A percentile compares a stretch with the other conserved stretches of the same genome.
Evolutionary conservation across 2,113 vertebrate species (phyloP).

Genomic region (Prochilodus magdalenae): DNA sequence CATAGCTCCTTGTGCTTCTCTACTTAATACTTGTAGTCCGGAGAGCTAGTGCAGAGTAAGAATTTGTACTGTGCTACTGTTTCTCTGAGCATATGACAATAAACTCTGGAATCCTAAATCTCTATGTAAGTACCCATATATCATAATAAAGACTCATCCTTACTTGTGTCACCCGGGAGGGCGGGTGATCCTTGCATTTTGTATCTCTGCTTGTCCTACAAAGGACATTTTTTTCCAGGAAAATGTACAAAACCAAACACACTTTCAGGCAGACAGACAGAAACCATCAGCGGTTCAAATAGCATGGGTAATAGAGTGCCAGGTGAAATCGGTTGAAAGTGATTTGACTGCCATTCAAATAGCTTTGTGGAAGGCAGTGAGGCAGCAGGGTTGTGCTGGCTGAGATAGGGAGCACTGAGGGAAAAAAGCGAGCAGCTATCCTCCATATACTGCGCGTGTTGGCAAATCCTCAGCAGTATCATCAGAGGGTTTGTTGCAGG

Average conservation of each 20-base stretch:
- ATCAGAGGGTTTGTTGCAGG: not conserved
- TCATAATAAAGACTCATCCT: no score
- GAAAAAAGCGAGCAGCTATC: not conserved
- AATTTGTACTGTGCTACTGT: no score
- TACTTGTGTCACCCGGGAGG: not conserved
- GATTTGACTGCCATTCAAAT: constrained; percentile 78
- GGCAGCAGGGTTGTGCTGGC: constrained; percentile 47
- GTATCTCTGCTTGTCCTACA: constrained; percentile 28
- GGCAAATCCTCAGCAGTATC: not conserved
- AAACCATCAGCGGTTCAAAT: constrained; percentile 43
- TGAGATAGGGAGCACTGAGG: constrained; percentile 41
- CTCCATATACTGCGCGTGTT: constrained; percentile 1
- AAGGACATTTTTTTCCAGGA: not conserved
- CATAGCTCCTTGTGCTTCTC: no score
- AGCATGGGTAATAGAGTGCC: constrained; percentile 61
- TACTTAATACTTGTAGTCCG: no score
- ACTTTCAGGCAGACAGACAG: not conserved
- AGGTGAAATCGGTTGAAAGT: constrained; percentile 66
- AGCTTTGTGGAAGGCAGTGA: constrained; percentile 49
- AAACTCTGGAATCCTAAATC: no score
- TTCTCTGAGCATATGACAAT: no score
- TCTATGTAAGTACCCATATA: no score
- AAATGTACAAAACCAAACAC: constrained; percentile 38
- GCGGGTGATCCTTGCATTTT: not conserved
- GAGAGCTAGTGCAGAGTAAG: no score